phyloP scores from a whole-genome alignment of 2,888 invertebrate species.

The Parnassius mnemosyne region DNA sequence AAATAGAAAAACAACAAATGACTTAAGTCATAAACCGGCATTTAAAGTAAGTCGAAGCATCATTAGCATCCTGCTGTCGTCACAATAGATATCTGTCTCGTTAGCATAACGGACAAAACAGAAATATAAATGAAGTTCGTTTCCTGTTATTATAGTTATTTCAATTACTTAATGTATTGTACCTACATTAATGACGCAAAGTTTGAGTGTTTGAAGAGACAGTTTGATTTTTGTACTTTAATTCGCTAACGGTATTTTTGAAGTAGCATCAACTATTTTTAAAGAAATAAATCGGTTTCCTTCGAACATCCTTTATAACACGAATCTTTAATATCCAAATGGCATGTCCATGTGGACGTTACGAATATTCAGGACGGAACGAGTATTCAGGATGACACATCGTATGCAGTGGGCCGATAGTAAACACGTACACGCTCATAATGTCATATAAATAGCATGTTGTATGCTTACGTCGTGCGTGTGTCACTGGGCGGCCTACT shows the following conservation, averaged over 20 bases:
- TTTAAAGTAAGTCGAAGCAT: background rate
- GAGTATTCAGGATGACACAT: conserved; percentile 64
- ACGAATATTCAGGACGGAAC: conserved; percentile 1
- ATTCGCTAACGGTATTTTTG: no score
- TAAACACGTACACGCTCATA: conserved; percentile 68
- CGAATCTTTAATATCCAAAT: no score
- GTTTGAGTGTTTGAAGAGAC: no score
- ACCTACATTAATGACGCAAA: background rate
- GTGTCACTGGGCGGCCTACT: conserved; percentile 45
- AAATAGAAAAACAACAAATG: no score
- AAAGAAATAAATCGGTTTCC: no score
- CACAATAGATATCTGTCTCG: background rate
- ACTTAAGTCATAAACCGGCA: background rate
- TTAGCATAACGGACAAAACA: background rate
- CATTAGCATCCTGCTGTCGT: background rate
- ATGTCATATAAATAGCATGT: conserved; percentile 74
- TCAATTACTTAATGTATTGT: background rate
- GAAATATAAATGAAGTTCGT: background rate
- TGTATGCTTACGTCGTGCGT: conserved; percentile 71
- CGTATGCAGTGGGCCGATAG: conserved; percentile 62
- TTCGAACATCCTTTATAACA: no score
- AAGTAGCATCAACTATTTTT: no score
- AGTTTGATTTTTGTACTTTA: no score
- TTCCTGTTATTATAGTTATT: conserved; percentile 2
- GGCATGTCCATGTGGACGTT: background rate